Evolutionary conservation across 1,140 invertebrate species (phyloP).

Genomic region (Brachionus angularis): DNA sequence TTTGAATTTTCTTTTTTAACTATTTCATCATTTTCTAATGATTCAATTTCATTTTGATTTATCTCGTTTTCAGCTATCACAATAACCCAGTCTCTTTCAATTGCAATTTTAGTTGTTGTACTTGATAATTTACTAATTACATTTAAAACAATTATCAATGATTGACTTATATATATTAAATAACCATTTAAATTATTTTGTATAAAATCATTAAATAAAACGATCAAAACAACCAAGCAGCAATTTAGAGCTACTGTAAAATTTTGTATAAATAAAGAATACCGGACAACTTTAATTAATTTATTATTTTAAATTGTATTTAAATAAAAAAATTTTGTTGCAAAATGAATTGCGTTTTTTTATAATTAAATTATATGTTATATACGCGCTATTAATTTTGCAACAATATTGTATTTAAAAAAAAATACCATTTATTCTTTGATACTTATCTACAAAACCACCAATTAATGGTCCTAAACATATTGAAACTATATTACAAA

Average conservation of each 20-base stretch:
- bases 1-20: conserved; percentile 43
- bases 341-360: too few species aligned
- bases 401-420: too few species aligned
- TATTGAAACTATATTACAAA: conserved; percentile 51
- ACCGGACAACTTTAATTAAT: conserved; percentile 45
- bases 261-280: conserved; percentile 46
- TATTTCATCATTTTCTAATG: too few species aligned
- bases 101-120: conserved; percentile 57
- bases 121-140: conserved; percentile 54
- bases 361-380: too few species aligned
- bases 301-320: background rate
- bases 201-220: conserved; percentile 45
- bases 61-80: conserved; percentile 52
- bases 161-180: conserved; percentile 46
- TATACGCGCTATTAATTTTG: too few species aligned
- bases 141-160: conserved; percentile 51
- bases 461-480: conserved; percentile 56
- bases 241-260: conserved; percentile 45
- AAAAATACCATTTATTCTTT: conserved; percentile 51
- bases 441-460: conserved; percentile 55
- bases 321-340: too few species aligned
- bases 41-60: background rate
- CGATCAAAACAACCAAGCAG: conserved; percentile 43
- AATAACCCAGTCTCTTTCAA: conserved; percentile 63
- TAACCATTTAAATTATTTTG: conserved; percentile 43